phyloP scores from a whole-genome alignment of 2,797 vertebrate species.

The Odontamblyopus rebecca region DNA sequence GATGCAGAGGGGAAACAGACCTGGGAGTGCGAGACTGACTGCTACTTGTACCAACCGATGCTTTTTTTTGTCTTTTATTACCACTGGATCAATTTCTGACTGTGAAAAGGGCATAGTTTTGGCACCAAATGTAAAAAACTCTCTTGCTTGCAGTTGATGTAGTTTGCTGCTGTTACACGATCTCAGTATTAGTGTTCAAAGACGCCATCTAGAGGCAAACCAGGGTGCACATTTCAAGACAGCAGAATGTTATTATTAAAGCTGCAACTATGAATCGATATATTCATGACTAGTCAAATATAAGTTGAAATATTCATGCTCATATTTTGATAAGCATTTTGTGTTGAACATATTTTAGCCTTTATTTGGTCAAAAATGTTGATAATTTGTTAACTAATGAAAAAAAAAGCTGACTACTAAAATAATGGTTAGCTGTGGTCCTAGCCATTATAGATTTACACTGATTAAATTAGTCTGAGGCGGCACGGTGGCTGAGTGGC shows the following conservation, averaged over 20 bases:
- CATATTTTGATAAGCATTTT: too few relatives aligned
- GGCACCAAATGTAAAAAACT: constrained; percentile 11
- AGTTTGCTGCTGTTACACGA: constrained; percentile 25
- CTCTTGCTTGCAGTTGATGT: constrained; percentile 22
- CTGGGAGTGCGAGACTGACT: constrained; percentile 37
- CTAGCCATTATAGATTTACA: constrained; percentile 18
- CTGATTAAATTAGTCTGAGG: constrained; percentile 6
- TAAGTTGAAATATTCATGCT: too few relatives aligned
- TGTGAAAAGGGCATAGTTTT: constrained; percentile 15
- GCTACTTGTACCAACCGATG: constrained; percentile 49
- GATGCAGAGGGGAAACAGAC: constrained; percentile 19
- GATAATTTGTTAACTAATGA: too few relatives aligned
- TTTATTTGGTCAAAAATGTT: too few relatives aligned
- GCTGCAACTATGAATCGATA: too few relatives aligned
- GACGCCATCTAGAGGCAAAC: constrained; percentile 55
- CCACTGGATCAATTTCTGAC: constrained; percentile 52
- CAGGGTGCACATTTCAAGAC: neutral
- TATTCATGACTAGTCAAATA: too few relatives aligned
- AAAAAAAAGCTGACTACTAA: too few relatives aligned
- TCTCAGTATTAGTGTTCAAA: constrained; percentile 31
- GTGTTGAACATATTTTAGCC: too few relatives aligned
- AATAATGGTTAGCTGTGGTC: too few relatives aligned
- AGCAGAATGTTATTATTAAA: neutral
- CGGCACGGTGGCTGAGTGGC: too few relatives aligned
- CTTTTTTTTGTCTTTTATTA: constrained; percentile 50